A percentile compares a stretch with the other conserved stretches of the same genome.
phyloP scores from a whole-genome alignment of 2,888 invertebrate genomes.

The Spilosoma lubricipeda region DNA sequence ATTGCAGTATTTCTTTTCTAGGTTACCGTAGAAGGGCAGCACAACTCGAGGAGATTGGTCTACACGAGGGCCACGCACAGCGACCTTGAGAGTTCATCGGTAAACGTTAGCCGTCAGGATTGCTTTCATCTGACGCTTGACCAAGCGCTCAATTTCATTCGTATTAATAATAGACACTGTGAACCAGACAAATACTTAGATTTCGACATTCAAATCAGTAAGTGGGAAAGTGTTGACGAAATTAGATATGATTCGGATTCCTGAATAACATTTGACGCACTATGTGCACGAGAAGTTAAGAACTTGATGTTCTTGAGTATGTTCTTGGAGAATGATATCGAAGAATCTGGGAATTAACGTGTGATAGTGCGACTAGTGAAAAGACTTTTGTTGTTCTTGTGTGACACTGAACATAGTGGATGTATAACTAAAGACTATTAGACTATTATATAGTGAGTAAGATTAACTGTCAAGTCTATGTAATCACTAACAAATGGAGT shows the following conservation, averaged over 20 bases:
- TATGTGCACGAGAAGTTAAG: background rate
- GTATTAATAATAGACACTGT: constrained; percentile 68
- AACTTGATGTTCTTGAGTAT: background rate
- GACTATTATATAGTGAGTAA: constrained; percentile 12
- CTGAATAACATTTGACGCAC: constrained; percentile 6
- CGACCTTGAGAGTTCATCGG: constrained; percentile 73
- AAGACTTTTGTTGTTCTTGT: background rate
- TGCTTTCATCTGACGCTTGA: constrained; percentile 78
- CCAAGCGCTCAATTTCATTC: constrained; percentile 75
- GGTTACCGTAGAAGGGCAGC: constrained; percentile 71
- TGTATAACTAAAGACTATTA: constrained; percentile 16
- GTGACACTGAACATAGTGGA: background rate
- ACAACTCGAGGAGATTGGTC: constrained; percentile 66
- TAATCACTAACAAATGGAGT: background rate
- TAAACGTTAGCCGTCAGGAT: constrained; percentile 72
- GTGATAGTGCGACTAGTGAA: background rate
- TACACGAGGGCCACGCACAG: constrained; percentile 76
- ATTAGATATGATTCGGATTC: constrained; percentile 42
- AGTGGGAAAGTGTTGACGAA: constrained; percentile 46
- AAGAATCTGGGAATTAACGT: background rate
- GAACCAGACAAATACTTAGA: constrained; percentile 68
- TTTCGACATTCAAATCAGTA: constrained; percentile 61
- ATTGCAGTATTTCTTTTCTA: constrained; percentile 32
- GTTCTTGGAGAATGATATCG: background rate
- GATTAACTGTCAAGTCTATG: constrained; percentile 5